Evolutionary conservation across 2,888 invertebrate genomes (phyloP), one percentile per base, ranked within the genome.

Genomic region (Drosophila vallismaia): DNA sequence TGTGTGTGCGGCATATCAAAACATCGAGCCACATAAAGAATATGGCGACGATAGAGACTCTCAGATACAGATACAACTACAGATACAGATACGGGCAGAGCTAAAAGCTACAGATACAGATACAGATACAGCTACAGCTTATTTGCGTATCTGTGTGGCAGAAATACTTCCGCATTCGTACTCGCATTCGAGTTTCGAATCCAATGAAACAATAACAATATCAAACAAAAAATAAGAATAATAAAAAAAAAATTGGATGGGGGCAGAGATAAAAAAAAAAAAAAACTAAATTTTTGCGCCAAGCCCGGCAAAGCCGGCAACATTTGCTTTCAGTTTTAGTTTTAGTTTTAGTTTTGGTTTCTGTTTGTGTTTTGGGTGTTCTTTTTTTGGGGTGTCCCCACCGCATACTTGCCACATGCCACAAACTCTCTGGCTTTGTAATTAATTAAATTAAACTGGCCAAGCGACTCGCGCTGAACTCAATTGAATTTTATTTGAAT

Each of bases 401-500:
- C 26, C 4, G 12, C 24, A 38, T 28, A 50, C 8, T 42, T 63
- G 52, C 63, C 63, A 46, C 52, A 52, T 49, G 58, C 44, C 44
- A 9, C 26, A 55, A 26, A 28, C 44, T 49, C 45, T 14, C 38
- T 54, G 45, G 48, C 64, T 51, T 57, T 78, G 76, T 73, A 77
- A 85, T 86, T 86, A 82, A 82, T 82, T 82, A 86, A 86, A 82
- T 82, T 82, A 86, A 82, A 83, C 84, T 78, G 71, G 76, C 78
- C 66, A 74, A 77, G 74, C 76, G 72, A 66, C 70, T 82, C 64
- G 83, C 71, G 64, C 57, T 86, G 80, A 86, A 86, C 82, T 83
- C 82, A 82, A 82, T 82, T 83, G 82, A 82, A 86, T 82, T 82
- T 82, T 82, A 86, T 82, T 86, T 86, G 83, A 82, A 86, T 82